Percentiles rank a stretch among this genome's conserved stretches.
Conservation (phyloP, 2,888 invertebrate species). For the Maniola hyperantus region DNA sequence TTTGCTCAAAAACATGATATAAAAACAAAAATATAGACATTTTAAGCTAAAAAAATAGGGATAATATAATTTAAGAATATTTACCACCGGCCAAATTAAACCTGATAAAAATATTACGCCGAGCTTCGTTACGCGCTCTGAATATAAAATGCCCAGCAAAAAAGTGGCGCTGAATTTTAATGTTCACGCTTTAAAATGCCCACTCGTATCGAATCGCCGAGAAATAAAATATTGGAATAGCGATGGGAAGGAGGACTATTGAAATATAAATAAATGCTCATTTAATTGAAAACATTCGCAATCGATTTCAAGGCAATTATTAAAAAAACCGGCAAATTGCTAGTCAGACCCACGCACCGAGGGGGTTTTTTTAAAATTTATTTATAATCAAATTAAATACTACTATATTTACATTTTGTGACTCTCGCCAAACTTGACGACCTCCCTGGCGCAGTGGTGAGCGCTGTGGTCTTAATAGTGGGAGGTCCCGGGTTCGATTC, state of each 20-base stretch:
- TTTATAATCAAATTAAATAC: no score
- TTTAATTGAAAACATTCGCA: background rate
- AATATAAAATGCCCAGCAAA: constrained; percentile 1
- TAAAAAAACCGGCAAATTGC: background rate
- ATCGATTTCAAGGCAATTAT: no score
- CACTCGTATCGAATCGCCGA: background rate
- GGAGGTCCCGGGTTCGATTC: no score
- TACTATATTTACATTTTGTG: no score
- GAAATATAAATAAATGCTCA: constrained; percentile 2
- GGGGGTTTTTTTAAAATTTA: no score
- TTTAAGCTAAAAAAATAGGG: background rate
- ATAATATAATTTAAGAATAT: background rate
- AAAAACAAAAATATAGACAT: no score
- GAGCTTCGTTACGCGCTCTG: constrained; percentile 1
- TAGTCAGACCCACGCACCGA: background rate
- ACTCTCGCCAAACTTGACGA: no score
- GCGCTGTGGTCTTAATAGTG: no score
- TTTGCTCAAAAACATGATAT: no score
- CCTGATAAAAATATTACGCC: constrained; percentile 13
- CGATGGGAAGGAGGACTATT: background rate
- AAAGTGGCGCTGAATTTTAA: constrained; percentile 3
- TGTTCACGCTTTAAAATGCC: background rate
- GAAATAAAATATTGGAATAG: constrained; percentile 15
- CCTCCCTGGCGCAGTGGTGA: no score
- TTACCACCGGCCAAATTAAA: constrained; percentile 7